phyloP scores from a whole-genome alignment of 64 coral and sea anemone genomes.

The Anthopleura sola region DNA sequence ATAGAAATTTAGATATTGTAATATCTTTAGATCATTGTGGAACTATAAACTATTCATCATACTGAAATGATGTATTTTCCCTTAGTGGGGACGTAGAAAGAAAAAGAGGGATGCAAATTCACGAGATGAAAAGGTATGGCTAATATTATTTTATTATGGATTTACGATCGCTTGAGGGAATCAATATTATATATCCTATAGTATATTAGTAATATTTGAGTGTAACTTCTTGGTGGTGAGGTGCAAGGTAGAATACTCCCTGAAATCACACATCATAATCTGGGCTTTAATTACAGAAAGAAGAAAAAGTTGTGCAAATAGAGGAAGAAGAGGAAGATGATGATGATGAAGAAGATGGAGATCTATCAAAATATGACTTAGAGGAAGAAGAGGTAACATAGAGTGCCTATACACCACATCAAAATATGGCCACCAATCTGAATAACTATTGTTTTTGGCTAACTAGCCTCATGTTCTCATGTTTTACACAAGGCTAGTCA shows the following conservation, averaged over 20 bases:
- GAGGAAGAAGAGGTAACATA: conserved; percentile 71
- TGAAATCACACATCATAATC: not conserved
- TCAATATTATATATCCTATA: too few relatives aligned
- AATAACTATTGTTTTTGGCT: too few relatives aligned
- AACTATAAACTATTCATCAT: not conserved
- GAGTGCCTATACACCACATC: not conserved
- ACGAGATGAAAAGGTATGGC: conserved; percentile 11
- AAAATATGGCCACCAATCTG: too few relatives aligned
- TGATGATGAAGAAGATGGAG: conserved; percentile 76
- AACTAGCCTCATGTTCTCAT: too few relatives aligned
- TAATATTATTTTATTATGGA: not conserved
- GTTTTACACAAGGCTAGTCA: too few relatives aligned
- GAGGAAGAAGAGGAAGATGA: conserved; percentile 63
- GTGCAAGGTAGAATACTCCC: too few relatives aligned
- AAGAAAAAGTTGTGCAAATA: not conserved
- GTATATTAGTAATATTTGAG: too few relatives aligned
- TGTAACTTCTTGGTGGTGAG: too few relatives aligned
- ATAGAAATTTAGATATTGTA: too few relatives aligned
- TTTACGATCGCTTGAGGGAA: too few relatives aligned
- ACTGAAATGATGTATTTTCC: too few relatives aligned
- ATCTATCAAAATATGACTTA: conserved; percentile 94
- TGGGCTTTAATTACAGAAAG: not conserved
- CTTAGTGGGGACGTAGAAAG: conserved; percentile 53
- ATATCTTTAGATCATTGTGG: not conserved
- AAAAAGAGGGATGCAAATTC: conserved; percentile 7